Evolutionary conservation across 2,797 vertebrate genomes (phyloP), one percentile per base, ranked within the genome.

Genomic region (Pogoniulus pusillus): DNA sequence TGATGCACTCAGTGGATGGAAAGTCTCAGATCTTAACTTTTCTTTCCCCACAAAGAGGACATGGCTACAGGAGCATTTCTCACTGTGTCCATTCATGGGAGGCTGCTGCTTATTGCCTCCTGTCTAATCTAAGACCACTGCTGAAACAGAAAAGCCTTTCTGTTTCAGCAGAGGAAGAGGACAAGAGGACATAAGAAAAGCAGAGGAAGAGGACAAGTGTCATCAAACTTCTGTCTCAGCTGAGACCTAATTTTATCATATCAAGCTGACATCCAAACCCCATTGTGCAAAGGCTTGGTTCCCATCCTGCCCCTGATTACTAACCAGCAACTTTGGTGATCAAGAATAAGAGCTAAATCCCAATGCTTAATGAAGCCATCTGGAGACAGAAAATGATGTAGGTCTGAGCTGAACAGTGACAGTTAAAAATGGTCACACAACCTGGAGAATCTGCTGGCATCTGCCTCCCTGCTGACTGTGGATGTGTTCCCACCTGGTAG

Each of bases 401-500:
- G 63, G 34, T 47, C 62, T 49, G 62, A 84, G 39, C 35, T 60
- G 71, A 86, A 73, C 76, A 84, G 39, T 35, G 53, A 69, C 77
- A 79, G 35, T 49, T 79, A 85, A 81, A 88, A 75, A 85, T 37
- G 63, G 24, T 1, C 69, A 57, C 39, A 76, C 53, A 79, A 24
- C 16, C 43, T 35, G 30, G 47, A 81, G 83, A 90, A 85, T 32
- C 74, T 70, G 64, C 74, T 85, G 43, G 63, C 80, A 78, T 85
- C 87, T 93, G 85, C 85, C 80, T 83, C 66, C 70, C 39, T 18
- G 53, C 15, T 87, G 77, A 64, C 43, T 90, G 49, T 49, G 68
- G 60, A 76, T 49, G 39, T 4, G 1, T 88, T 87, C 86, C 64
- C 26, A 82, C 57, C 26, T 70, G 57, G 60, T 29, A 82, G 35